phyloP scores from a whole-genome alignment of 2,113 vertebrate genomes.

The Propithecus coquereli region DNA sequence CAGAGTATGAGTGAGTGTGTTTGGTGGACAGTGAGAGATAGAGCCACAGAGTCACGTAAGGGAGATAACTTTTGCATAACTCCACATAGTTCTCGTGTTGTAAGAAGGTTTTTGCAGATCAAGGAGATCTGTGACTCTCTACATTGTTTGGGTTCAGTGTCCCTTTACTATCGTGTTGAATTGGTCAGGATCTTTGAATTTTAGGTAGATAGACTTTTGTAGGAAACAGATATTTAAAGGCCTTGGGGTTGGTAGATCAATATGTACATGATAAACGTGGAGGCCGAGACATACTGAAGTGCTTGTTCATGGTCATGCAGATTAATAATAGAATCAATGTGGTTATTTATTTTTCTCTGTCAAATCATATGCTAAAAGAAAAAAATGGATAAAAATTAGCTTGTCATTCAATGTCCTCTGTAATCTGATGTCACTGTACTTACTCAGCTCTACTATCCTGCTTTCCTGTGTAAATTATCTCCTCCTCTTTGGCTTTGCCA shows the following conservation, averaged over 20 bases:
- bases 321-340: neutral
- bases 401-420: neutral
- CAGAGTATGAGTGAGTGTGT: neutral
- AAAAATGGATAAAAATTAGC: neutral
- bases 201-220: neutral
- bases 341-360: neutral
- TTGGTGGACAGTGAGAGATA: neutral
- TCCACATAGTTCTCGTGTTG: rapidly evolving
- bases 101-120: neutral
- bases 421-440: neutral
- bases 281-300: neutral
- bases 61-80: no score
- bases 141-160: neutral
- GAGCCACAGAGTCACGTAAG: neutral
- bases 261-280: neutral
- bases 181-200: neutral
- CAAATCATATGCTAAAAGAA: neutral
- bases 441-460: neutral
- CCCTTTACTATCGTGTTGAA: neutral
- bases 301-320: neutral
- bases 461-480: neutral
- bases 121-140: neutral
- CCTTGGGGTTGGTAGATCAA: neutral
- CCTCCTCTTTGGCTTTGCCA: neutral
- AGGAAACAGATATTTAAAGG: neutral